Percentiles rank a stretch among this genome's conserved stretches.
These are phyloP conservation scores for Ophioninae sp. DNA, from an alignment of 2,888 invertebrate species.

Conservation along the genomic window DNA sequence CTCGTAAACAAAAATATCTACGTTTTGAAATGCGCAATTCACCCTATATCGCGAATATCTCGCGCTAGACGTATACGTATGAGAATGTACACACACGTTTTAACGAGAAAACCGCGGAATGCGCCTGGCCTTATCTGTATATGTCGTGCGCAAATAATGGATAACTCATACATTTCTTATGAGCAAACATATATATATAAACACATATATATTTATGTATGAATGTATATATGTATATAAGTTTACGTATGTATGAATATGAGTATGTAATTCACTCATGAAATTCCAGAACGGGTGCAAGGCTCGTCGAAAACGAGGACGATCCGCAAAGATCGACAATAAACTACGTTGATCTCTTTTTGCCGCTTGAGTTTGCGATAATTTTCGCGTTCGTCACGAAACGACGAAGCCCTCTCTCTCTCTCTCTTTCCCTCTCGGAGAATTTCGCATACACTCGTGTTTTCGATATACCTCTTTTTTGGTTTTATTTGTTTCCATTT, in stretches of 20 bases:
- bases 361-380: conserved; percentile 2
- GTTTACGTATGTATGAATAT: neutral
- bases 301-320: conserved; percentile 26
- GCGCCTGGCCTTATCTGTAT: conserved; percentile 45
- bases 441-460: too few relatives aligned
- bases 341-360: conserved; percentile 7
- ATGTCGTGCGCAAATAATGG: conserved; percentile 59
- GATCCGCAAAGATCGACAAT: conserved; percentile 17
- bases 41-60: neutral
- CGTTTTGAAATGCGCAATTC: conserved; percentile 1
- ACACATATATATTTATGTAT: too few relatives aligned
- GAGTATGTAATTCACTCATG: conserved; percentile 8
- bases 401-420: too few relatives aligned
- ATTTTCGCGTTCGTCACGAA: conserved; percentile 15
- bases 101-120: conserved; percentile 37
- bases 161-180: conserved; percentile 57
- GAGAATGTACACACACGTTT: neutral
- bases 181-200: neutral
- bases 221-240: neutral
- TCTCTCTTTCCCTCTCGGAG: too few relatives aligned
- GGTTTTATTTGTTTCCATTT: too few relatives aligned
- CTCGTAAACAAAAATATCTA: conserved; percentile 5
- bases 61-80: neutral
- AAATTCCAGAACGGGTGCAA: conserved; percentile 27
- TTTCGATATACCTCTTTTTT: too few relatives aligned